Base-by-base conservation (phyloP, 2,797 vertebrate species). In the Brachyalestes nurse region DNA sequence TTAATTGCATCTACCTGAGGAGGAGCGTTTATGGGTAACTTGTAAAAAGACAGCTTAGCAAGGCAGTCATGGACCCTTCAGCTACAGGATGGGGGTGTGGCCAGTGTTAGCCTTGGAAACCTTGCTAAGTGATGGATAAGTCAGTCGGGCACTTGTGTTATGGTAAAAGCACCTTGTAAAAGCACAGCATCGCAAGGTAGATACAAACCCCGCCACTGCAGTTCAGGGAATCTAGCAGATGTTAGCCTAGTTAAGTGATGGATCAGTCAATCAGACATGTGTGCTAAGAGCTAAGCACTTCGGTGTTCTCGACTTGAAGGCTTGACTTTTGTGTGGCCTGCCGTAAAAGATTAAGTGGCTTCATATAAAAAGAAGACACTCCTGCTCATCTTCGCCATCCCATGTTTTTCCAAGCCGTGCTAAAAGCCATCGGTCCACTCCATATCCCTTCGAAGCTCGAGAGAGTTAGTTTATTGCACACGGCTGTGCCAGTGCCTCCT, bases 161-260 rank as follows among this genome's bases (percentile, higher is more conserved):
- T 19, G 38, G 14, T 64, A 38, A 64, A 64, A 62, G 60, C 25
- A 14, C 13, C 49, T 16, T 34, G 49, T 53, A 12, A 72, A 72
- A 28, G 49, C 16, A 12, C 8, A 8, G 51, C 51, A 13, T 45
- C 28, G 28, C 28, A 17, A 28, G 25, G 19, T 16, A 7, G n/a
- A 47, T 1, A 47, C 9, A 1, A 45, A 10, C 23, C 23, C 21
- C 28, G 12, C 21, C 12, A 19, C 19, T 23, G 40, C 21, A 34
- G 10, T 45, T 10, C 38, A 45, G 40, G 7, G 28, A 8, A 38
- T 9, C 62, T n/a, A n/a, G 12, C 14, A 12, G 5, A 25, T 28
- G 60, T 62, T 62, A 34, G 60, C 60, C 14, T 28, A 62, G 60
- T 28, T 40, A 66, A 66, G 64, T 66, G 34, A 66, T 42, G 64